A percentile compares a stretch with the other conserved stretches of the same genome.
These are phyloP conservation scores for Heliornis fulica DNA, from an alignment of 2,113 vertebrate species.

Conservation along the genomic window DNA sequence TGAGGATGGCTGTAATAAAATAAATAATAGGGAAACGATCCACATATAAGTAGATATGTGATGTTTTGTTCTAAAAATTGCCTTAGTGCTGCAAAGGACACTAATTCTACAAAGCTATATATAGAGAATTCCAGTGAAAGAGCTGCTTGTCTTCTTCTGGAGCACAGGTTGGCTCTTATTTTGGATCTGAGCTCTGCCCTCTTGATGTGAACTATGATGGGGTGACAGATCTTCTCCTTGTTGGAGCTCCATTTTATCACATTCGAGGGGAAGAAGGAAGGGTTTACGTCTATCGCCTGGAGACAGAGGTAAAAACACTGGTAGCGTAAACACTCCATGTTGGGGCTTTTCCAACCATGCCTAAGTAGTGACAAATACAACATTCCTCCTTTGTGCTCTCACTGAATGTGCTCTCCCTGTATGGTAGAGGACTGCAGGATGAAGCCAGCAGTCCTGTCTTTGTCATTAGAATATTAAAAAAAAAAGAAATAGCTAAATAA, in stretches of 20 bases:
- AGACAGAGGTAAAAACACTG: conserved; percentile 67
- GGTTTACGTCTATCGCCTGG: conserved; percentile 76
- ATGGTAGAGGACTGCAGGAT: conserved; percentile 45
- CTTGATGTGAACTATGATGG: conserved; percentile 68
- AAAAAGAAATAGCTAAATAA: not conserved
- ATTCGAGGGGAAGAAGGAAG: conserved; percentile 72
- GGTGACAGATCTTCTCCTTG: conserved; percentile 69
- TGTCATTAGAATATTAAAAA: not conserved
- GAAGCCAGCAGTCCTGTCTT: not conserved
- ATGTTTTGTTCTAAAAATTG: conserved; percentile 62
- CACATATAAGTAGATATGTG: conserved; percentile 45
- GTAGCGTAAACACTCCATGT: conserved; percentile 31
- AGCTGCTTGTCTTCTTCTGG: not conserved
- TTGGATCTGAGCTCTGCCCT: conserved; percentile 78
- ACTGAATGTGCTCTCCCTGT: conserved; percentile 40
- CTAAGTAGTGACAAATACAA: conserved; percentile 50
- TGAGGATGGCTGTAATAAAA: conserved; percentile 45
- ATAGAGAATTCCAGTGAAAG: conserved; percentile 40
- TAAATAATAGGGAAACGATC: conserved; percentile 31
- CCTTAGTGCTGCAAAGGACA: not conserved
- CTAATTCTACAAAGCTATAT: conserved; percentile 28
- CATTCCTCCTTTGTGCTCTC: conserved; percentile 39
- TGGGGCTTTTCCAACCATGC: conserved; percentile 58
- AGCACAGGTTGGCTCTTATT: conserved; percentile 80
- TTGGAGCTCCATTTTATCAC: conserved; percentile 76